Evolutionary conservation across 2,113 vertebrate species (phyloP), one percentile per base, ranked within the genome.

Genomic region (Scopus umbretta): DNA sequence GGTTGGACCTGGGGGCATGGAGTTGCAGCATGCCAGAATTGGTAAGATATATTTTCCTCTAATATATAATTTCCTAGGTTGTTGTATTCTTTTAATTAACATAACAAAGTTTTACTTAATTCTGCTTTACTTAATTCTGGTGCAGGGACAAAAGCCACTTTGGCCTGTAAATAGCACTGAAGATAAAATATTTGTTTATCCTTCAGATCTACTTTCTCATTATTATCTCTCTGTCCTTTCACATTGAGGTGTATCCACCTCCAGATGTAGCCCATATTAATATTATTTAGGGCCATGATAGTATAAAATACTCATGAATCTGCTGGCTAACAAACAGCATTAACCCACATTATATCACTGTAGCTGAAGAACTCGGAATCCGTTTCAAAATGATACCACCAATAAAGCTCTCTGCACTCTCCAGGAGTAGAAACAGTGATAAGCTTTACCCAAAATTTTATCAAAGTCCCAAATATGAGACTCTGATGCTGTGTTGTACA

Each of bases 301-400:
- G n/a, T 0, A 4, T 66, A 86, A 89, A 76, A 21, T 66, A 26
- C 16, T 12, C 36, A 59, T 66, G 27, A 66, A 78, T 58, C 36
- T 22, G 9, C 11, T 76, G 36, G 34, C 19, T 63, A 53, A 56
- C 23, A 43, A 88, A 79, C 16, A 49, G 16, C 42, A 81, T n/a
- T 9, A 23, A n/a, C 7, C 16, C 23, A 76, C 7, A 7, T 73
- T 65, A 20, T 34, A 38, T 45, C 23, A 50, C 15, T 0, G 0
- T 11, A 32, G 38, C 2, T 74, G n/a, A 92, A 92, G 27, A 75
- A 43, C 25, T 34, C 5, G 1, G 45, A 66, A 74, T 61, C n/a
- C 34, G 5, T 78, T 94, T 49, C 34, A 66, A 65, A 23, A 55
- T 15, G 2, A 18, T 30, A n/a, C 17, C 13, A 13, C 21, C 30